Evolutionary conservation across 2,888 invertebrate genomes (phyloP).

Genomic region (Rhagonycha lutea): DNA sequence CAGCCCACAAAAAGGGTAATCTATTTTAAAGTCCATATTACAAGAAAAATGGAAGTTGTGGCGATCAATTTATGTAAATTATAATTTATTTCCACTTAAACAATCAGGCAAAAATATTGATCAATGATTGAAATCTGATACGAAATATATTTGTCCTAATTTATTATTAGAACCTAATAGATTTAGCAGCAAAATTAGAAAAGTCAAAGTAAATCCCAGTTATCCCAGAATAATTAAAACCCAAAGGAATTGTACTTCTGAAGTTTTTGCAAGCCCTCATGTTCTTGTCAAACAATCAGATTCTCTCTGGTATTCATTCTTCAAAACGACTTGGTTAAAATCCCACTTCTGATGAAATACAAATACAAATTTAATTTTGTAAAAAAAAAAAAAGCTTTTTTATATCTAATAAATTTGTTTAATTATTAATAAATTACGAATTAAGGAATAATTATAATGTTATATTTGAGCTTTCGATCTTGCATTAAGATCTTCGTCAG

Average conservation of each 20-base stretch:
- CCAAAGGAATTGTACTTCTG: not conserved
- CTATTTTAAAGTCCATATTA: not conserved
- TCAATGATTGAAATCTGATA: not conserved
- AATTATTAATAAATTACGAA: too few relatives aligned
- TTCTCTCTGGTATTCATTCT: not conserved
- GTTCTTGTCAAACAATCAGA: not conserved
- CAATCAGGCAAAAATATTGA: not conserved
- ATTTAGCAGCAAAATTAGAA: not conserved
- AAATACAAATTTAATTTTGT: not conserved
- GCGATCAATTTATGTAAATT: not conserved
- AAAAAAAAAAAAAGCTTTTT: not conserved
- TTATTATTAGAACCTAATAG: not conserved
- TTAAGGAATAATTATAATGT: too few relatives aligned
- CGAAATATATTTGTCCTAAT: not conserved
- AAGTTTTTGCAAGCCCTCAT: not conserved
- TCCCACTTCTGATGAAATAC: not conserved
- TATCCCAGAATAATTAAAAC: not conserved
- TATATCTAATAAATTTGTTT: not conserved
- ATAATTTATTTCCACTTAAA: not conserved
- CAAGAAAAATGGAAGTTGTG: not conserved
- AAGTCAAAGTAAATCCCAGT: not conserved
- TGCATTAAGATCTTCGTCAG: too few relatives aligned
- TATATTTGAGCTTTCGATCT: too few relatives aligned
- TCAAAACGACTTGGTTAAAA: not conserved
- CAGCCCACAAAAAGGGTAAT: not conserved